Evolutionary conservation across 2,113 vertebrate genomes (phyloP).

Genomic region (Brachypteracias leptosomus): DNA sequence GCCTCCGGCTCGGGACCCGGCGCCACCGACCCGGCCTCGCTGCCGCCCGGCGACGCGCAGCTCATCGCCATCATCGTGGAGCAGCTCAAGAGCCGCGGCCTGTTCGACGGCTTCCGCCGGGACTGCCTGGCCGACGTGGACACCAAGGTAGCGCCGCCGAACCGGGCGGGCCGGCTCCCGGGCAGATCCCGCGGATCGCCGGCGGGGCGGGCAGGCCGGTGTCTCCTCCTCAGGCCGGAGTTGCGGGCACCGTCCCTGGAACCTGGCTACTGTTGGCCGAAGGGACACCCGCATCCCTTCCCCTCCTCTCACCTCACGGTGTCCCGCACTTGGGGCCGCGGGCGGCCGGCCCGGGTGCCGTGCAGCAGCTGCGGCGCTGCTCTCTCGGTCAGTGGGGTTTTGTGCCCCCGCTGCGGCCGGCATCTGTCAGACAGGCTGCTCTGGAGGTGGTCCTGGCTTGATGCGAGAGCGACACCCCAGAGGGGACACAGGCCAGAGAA

Average conservation of each 20-base stretch:
- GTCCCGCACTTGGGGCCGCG: no score
- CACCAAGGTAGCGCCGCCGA: slow-evolving; percentile 82
- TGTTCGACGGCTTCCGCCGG: slow-evolving; percentile 93
- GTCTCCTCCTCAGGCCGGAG: not conserved
- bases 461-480: rapidly evolving
- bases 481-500: not conserved
- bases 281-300: not conserved
- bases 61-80: slow-evolving; percentile 92
- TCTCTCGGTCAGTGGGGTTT: not conserved
- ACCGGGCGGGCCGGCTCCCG: not conserved
- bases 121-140: slow-evolving; percentile 97
- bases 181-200: not conserved
- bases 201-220: not conserved
- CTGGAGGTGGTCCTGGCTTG: rapidly evolving
- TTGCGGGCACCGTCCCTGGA: not conserved
- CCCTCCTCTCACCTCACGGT: not conserved
- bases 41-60: slow-evolving; percentile 90
- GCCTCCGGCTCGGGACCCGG: slow-evolving; percentile 40
- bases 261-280: not conserved
- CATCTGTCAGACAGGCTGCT: not conserved
- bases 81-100: slow-evolving; percentile 92
- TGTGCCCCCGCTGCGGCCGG: no score
- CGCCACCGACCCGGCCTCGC: slow-evolving; percentile 70
- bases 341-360: not conserved
- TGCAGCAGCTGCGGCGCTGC: not conserved